phyloP scores from a whole-genome alignment of 2,888 invertebrate species.

The Cylloceria caligata region DNA sequence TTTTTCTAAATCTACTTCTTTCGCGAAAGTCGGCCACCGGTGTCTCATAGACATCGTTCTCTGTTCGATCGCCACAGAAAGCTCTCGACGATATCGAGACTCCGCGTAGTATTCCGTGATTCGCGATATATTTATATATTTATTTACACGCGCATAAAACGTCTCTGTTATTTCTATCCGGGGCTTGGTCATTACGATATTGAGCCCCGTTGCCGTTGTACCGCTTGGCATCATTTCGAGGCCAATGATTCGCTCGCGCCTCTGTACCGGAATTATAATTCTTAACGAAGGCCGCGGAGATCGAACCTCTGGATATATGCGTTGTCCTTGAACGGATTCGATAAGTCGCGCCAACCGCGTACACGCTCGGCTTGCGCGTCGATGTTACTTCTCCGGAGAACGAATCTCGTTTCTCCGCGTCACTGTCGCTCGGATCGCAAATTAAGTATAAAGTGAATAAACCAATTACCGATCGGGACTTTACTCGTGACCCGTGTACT shows the following conservation, averaged over 20 bases:
- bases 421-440: constrained; percentile 5
- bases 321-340: constrained; percentile 59
- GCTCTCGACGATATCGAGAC: background rate
- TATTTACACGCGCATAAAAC: constrained; percentile 18
- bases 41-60: constrained; percentile 19
- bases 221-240: constrained; percentile 75
- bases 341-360: constrained; percentile 58
- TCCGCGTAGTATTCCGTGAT: constrained; percentile 7
- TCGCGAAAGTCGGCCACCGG: background rate
- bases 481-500: background rate
- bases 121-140: constrained; percentile 27
- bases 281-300: constrained; percentile 76
- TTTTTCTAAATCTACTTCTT: constrained; percentile 11
- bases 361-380: constrained; percentile 6
- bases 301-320: constrained; percentile 57
- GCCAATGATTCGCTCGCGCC: constrained; percentile 77
- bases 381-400: constrained; percentile 9
- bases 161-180: constrained; percentile 49
- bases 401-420: constrained; percentile 22
- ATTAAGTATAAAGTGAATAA: constrained; percentile 1
- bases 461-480: constrained; percentile 4
- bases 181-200: constrained; percentile 41
- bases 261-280: constrained; percentile 80
- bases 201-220: constrained; percentile 35
- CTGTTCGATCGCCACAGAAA: background rate